phyloP scores from a whole-genome alignment of 2,797 vertebrate species.

The Schizopygopsis pylzovi region DNA sequence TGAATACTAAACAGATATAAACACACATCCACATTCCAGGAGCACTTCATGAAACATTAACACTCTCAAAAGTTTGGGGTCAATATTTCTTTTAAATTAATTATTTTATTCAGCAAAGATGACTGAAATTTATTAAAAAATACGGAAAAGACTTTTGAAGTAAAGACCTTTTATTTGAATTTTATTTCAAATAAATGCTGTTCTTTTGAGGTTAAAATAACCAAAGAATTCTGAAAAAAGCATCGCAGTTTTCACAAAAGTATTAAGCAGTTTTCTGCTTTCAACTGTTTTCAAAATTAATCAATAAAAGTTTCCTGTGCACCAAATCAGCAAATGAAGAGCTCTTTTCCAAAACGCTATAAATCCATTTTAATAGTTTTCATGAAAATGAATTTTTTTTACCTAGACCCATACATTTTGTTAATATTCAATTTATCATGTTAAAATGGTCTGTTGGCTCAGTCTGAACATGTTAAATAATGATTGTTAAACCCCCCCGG shows the following conservation, averaged over 20 bases:
- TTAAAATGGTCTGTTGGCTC: no score
- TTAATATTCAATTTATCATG: no score
- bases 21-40: not conserved
- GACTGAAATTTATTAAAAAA: not conserved
- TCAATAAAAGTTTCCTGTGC: not conserved
- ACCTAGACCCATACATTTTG: no score
- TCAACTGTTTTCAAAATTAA: not conserved
- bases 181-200: no score
- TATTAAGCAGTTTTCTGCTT: not conserved
- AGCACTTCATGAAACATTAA: not conserved
- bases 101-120: not conserved
- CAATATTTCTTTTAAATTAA: not conserved
- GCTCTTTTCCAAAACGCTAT: no score
- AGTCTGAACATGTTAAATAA: no score
- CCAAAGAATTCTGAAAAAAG: not conserved
- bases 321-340: not conserved
- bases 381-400: no score
- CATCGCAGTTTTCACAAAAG: not conserved
- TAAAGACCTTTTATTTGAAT: no score
- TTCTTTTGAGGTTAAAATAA: not conserved
- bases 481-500: no score
- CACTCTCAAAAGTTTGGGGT: not conserved
- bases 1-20: slow-evolving; percentile 82
- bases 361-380: no score
- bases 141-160: not conserved